Evolutionary conservation across 2,797 vertebrate species (phyloP), one percentile per base, ranked within the genome.

Genomic region (Malurus splendens): DNA sequence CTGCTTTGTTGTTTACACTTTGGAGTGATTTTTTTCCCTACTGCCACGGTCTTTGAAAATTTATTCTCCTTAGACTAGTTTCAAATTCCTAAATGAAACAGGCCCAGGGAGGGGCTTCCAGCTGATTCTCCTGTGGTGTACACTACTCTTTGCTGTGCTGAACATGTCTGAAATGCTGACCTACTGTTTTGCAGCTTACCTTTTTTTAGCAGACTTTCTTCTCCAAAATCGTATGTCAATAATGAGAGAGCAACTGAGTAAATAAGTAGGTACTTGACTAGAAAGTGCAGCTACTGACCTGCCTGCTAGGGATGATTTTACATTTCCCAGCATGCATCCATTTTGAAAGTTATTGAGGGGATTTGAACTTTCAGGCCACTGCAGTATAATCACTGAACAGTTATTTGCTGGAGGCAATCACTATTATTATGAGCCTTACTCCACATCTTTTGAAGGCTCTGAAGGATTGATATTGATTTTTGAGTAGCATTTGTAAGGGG

Each of bases 401-500:
- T 52, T 45, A 65, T 87, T 89, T 91, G 39, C 77, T 87, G 44
- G 44, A 68, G 47, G 59, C 44, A 59, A 44, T 90, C 77, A 51
- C 74, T 70, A 3, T 83, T 89, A 82, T 74, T 81, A 57, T 38
- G 50, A 47, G 17, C 36, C 22, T 51, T 59, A 54, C 23, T 64
- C 41, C 52, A 44, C 77, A 68, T 38, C 25, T 41, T 87, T 83
- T 44, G 50, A 81, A 89, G 64, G 22, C 55, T 44, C 13, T 86
- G 62, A 89, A 86, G 55, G 80, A 78, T 65, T 61, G 23, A 44
- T 81, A 92, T 78, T 84, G 86, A 87, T 93, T 92, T 93, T 86
- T 86, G 41, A 83, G 52, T 45, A 83, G 52, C 71, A 38, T 81
- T 92, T 81, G 28, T 85, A 74, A 87, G 57, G 54, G 28, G 19